phyloP scores from a whole-genome alignment of 2,888 invertebrate species.

The Endotricha flammealis region DNA sequence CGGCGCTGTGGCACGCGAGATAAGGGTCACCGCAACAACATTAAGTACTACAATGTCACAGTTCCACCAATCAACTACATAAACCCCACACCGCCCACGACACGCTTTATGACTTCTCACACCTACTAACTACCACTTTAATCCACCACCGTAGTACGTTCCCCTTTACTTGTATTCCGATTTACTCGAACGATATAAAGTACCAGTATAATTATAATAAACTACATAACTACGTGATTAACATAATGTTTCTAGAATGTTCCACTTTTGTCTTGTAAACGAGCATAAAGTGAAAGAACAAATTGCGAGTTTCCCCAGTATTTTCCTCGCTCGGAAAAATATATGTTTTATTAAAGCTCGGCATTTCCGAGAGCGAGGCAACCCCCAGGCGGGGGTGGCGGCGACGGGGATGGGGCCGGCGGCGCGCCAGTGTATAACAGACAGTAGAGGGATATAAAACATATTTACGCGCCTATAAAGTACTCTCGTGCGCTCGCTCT shows the following conservation, averaged over 20 bases:
- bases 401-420: constrained; percentile 46
- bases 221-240: constrained; percentile 71
- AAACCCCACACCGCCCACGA: constrained; percentile 35
- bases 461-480: constrained; percentile 79
- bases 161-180: constrained; percentile 6
- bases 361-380: constrained; percentile 76
- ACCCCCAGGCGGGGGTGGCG: constrained; percentile 58
- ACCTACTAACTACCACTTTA: constrained; percentile 31
- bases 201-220: constrained; percentile 45
- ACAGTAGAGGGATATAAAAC: constrained; percentile 79
- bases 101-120: constrained; percentile 44
- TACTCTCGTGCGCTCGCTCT: constrained; percentile 77
- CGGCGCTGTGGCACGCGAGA: constrained; percentile 53
- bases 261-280: constrained; percentile 79
- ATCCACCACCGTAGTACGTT: constrained; percentile 18
- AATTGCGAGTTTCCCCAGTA: constrained; percentile 79
- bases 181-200: constrained; percentile 26
- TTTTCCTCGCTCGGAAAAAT: constrained; percentile 79
- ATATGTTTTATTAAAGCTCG: constrained; percentile 79
- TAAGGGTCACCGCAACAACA: constrained; percentile 64
- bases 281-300: constrained; percentile 79
- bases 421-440: constrained; percentile 77
- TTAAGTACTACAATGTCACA: constrained; percentile 58
- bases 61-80: constrained; percentile 43
- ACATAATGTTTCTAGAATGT: constrained; percentile 76